phyloP scores from a whole-genome alignment of 1,140 invertebrate species.

The Drosophila dunni region DNA sequence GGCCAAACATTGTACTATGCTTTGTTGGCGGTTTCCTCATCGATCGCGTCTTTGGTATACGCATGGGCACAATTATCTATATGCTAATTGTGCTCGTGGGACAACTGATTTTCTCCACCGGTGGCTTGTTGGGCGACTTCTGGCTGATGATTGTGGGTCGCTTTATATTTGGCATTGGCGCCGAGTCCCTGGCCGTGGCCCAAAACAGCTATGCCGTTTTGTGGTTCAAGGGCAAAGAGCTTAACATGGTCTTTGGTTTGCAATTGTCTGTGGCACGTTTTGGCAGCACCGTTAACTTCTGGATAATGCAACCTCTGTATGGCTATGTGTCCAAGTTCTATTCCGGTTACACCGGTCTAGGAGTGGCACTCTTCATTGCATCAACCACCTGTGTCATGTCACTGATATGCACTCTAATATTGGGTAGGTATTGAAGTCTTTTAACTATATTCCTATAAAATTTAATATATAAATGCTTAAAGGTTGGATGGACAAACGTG shows the following conservation, averaged over 20 bases:
- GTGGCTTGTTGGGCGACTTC: constrained; percentile 91
- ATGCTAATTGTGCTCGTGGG: constrained; percentile 92
- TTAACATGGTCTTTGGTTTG: constrained; percentile 98
- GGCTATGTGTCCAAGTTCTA: constrained; percentile 89
- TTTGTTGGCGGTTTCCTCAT: constrained; percentile 98
- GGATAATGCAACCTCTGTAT: constrained; percentile 95
- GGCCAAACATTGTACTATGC: constrained; percentile 98
- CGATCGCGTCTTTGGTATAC: constrained; percentile 97
- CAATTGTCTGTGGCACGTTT: constrained; percentile 96
- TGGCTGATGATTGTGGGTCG: constrained; percentile 97
- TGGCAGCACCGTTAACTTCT: constrained; percentile 97
- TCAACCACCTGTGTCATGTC: constrained; percentile 92
- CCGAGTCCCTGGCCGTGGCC: constrained; percentile 97
- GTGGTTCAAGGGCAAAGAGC: constrained; percentile 98
- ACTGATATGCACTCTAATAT: constrained; percentile 91
- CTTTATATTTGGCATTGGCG: constrained; percentile 98
- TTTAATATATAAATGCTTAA: not conserved
- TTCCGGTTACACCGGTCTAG: constrained; percentile 90
- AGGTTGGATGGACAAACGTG: constrained; percentile 93
- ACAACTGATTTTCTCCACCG: constrained; percentile 95
- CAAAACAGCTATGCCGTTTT: constrained; percentile 98
- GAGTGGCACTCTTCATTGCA: constrained; percentile 93
- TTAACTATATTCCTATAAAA: not conserved
- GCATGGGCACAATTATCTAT: constrained; percentile 96
- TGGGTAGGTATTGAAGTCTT: constrained; percentile 83